Base-by-base conservation (phyloP, 2,113 vertebrate species). In the Megalops atlanticus region DNA sequence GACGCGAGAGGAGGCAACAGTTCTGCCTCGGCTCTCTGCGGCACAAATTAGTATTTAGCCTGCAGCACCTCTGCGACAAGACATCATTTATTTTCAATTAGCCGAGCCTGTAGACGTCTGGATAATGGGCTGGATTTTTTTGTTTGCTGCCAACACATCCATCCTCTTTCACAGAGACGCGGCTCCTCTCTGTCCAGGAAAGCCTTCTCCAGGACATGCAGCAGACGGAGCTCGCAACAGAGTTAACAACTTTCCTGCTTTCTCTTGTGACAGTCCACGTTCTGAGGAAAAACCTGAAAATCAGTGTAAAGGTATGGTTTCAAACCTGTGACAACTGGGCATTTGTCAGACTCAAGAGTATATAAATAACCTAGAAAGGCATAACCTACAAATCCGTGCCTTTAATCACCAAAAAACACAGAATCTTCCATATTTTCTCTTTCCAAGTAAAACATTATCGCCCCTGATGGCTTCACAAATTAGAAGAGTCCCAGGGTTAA, bases 51-150 rank as follows among this genome's bases (percentile, higher is more conserved):
- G 88, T 89, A 92, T 91, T 92, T 91, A 89, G 86, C 88, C 88
- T 88, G 88, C 89, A 89, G 87, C 87, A 81, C 83, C 88, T 84
- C 90, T 91, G 92, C 91, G 85, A 91, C 92, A 92, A 89, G 84
- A 87, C 84, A 79, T 88, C 86, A 89, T 91, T 92, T 92, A 91
- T 93, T 92, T 91, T 89, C 90, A 92, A 90, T 92, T 90, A 92
- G 88, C 85, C 81, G 81, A 85, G 88, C 83, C 84, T 81, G 79
- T 36, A 86, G 85, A 90, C 86, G 88, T 81, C 81, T 83, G 83
- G 83, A 85, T 84, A 84, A 81, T 76, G 83, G 76, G 85, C 84
- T 85, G 86, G 86, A 87, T 83, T 85, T 89, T 85, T 88, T 73
- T 73, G 82, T 85, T 85, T 87, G 80, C 71, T 70, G 87, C 76